Percentiles rank a stretch among this genome's conserved stretches.
phyloP scores from a whole-genome alignment of 2,113 vertebrate species.

The Hucho hucho region DNA sequence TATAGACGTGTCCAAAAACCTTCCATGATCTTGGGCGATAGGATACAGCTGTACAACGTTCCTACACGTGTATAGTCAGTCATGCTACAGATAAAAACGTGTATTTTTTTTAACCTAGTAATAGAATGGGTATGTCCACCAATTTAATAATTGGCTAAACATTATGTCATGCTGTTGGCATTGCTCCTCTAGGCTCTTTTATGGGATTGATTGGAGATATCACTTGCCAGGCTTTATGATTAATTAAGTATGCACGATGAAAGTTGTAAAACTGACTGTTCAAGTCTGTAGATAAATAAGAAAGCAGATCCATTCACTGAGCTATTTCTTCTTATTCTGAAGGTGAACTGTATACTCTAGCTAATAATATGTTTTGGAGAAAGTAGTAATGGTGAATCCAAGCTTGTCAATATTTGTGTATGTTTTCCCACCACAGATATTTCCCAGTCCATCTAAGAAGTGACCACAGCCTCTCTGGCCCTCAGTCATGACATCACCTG shows the following conservation, averaged over 20 bases:
- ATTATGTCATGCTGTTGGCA: too few species aligned
- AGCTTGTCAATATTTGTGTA: background rate
- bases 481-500: slow-evolving; percentile 65
- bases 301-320: background rate
- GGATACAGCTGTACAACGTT: background rate
- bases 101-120: background rate
- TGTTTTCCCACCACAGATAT: slow-evolving; percentile 30
- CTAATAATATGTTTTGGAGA: too few species aligned
- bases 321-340: too few species aligned
- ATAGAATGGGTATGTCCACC: background rate
- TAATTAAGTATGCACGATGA: too few species aligned
- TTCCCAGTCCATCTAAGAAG: slow-evolving; percentile 6
- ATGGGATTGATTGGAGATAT: too few species aligned
- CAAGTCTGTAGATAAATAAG: too few species aligned
- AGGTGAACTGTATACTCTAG: background rate
- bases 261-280: too few species aligned
- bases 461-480: slow-evolving; percentile 6
- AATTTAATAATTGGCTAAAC: background rate
- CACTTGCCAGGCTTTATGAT: too few species aligned
- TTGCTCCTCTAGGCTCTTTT: too few species aligned
- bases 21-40: background rate
- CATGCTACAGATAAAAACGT: background rate
- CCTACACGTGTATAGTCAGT: background rate
- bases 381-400: background rate
- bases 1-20: background rate